Evolutionary conservation across 2,797 vertebrate genomes (phyloP).

Genomic region (Decapterus maruadsi): DNA sequence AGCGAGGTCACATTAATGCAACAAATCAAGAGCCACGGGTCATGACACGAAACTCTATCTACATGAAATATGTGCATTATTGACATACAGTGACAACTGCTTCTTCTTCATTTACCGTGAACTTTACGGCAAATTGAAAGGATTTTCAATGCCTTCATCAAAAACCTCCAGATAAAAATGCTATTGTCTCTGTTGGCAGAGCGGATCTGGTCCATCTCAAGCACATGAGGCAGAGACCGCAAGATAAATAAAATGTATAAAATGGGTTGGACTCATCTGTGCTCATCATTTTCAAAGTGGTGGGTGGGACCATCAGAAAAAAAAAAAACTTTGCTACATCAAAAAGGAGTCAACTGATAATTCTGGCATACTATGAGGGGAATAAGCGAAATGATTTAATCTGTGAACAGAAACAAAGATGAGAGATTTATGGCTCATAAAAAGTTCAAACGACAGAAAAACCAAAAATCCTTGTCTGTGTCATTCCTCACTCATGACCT

Average conservation of each 20-base stretch:
- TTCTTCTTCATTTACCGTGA: constrained; percentile 54
- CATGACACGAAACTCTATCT: constrained; percentile 53
- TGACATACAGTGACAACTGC: constrained; percentile 53
- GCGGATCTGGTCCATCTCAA: constrained; percentile 68
- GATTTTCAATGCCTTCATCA: constrained; percentile 27
- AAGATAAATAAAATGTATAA: constrained; percentile 73
- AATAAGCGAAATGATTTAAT: constrained; percentile 76
- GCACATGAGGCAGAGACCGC: constrained; percentile 75
- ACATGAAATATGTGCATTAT: constrained; percentile 65
- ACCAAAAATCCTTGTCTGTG: constrained; percentile 75
- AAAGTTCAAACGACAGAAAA: constrained; percentile 83
- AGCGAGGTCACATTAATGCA: constrained; percentile 73
- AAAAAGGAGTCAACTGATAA: constrained; percentile 78
- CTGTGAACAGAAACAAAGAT: constrained; percentile 72
- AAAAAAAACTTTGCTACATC: constrained; percentile 66
- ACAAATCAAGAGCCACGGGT: constrained; percentile 66
- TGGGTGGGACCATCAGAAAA: constrained; percentile 65
- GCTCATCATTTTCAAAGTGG: constrained; percentile 80
- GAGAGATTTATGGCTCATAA: constrained; percentile 80
- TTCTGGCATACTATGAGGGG: constrained; percentile 75
- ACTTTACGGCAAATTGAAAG: constrained; percentile 42
- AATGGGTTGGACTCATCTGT: constrained; percentile 80
- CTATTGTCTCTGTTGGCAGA: constrained; percentile 53
- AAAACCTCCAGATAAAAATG: constrained; percentile 41
- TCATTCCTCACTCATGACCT: constrained; percentile 75